Conservation (phyloP, 2,888 invertebrate species). For the Galerucella nymphaeae region DNA sequence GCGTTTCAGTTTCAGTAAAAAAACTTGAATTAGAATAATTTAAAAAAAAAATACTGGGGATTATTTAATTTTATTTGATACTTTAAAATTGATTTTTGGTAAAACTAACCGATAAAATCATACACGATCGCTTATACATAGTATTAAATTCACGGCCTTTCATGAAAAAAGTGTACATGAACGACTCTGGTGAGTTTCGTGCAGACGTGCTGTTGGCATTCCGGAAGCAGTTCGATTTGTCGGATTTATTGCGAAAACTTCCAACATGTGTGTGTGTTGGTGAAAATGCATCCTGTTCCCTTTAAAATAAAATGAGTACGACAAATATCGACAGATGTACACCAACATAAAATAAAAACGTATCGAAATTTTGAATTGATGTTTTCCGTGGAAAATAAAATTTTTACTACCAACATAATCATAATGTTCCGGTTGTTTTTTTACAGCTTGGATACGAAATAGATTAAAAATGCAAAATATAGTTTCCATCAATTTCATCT, state of each 20-base stretch:
- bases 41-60: too few species aligned
- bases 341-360: neutral
- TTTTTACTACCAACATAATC: neutral
- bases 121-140: neutral
- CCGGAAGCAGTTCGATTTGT: constrained; percentile 35
- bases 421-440: neutral
- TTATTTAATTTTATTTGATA: too few species aligned
- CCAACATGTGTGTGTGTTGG: constrained; percentile 40
- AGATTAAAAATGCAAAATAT: too few species aligned
- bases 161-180: neutral
- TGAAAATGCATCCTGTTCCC: constrained; percentile 38
- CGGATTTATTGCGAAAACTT: constrained; percentile 41
- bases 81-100: too few species aligned
- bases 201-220: neutral
- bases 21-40: too few species aligned
- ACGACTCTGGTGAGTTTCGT: neutral
- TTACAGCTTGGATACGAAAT: neutral
- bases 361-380: neutral
- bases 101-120: neutral
- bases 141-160: neutral
- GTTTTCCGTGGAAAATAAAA: neutral
- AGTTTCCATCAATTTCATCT: too few species aligned
- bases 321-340: constrained; percentile 34
- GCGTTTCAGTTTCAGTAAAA: too few species aligned
- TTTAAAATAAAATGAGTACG: constrained; percentile 41